Base-by-base conservation (phyloP, 2,113 vertebrate genomes). In the Rallus limicola region DNA sequence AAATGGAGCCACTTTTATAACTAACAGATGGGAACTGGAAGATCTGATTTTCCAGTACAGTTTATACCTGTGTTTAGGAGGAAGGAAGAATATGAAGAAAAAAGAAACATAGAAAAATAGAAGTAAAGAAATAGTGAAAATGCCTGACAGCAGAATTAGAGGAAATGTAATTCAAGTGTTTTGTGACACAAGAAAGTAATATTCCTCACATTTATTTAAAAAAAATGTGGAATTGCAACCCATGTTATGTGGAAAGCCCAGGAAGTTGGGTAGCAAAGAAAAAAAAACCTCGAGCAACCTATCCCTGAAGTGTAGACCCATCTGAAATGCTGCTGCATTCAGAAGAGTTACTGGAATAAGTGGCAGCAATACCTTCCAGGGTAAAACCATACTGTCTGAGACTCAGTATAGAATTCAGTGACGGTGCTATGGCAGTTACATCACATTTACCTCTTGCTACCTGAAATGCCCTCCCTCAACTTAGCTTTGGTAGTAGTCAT, bases 331-430 rank as follows among this genome's bases (percentile, higher is more conserved):
- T 55, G 29, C 28, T 74, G 56, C 34, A 28, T 40, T 79, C 12
- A 29, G 62, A 33, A 69, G 21, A 65, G 36, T 79, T 65, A 40
- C 12, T 21, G 34, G 59, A 64, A 8, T 16, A 65, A 34, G 9
- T 3, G 4, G 33, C 52, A 62, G 9, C 0, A 3, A 17, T 19
- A 50, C 16, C 16, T 71, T 80, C 46, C 0, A 2, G 52, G 21
- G 14, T 65, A 75, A 65, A 82, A 62, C 8, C 19, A 20, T 28
- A 60, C 34, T 12, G 12, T 36, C 25, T 38, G 33, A 46, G 46
- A 38, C 13, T 70, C 58, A 24, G 26, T 86, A 40, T 5, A n/a
- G 25, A 59, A 62, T 20, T 31, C 40, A 60, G 9, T 36, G 65
- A 53, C 25, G 33, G 34, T 34, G 21, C 33, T 50, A 21, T 38